These are phyloP conservation scores for Bubo scandiacus DNA, from an alignment of 2,113 vertebrate genomes.

Conservation along the genomic window DNA sequence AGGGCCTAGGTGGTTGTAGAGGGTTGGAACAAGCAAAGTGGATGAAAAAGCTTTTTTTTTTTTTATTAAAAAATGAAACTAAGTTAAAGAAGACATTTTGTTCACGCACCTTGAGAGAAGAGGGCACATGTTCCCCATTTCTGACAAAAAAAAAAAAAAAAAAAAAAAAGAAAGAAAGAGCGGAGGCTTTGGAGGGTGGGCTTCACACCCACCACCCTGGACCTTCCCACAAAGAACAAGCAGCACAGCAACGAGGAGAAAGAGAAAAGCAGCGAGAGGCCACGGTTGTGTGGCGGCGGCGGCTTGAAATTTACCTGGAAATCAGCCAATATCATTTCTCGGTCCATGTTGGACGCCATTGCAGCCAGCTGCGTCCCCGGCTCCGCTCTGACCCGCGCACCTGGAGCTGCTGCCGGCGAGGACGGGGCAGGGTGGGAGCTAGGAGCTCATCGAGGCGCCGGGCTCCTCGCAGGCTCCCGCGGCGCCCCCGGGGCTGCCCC, in stretches of 20 bases:
- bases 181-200: neutral
- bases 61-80: neutral
- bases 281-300: neutral
- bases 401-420: conserved; percentile 61
- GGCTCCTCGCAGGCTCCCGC: conserved; percentile 39
- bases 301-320: conserved; percentile 87
- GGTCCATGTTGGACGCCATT: conserved; percentile 99
- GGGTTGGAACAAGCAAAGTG: neutral
- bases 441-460: conserved; percentile 57
- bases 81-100: conserved; percentile 30
- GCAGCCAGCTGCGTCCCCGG: conserved; percentile 73
- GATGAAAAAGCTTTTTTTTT: neutral
- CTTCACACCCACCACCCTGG: neutral
- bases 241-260: neutral
- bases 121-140: neutral
- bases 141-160: neutral
- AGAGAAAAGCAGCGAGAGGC: conserved; percentile 6
- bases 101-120: neutral
- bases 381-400: conserved; percentile 67
- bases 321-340: conserved; percentile 98
- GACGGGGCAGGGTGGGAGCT: conserved; percentile 37
- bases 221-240: conserved; percentile 22
- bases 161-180: neutral
- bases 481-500: neutral
- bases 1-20: neutral